These are phyloP conservation scores for Plebejus melissa DNA, from an alignment of 2,888 invertebrate species.

Conservation along the genomic window DNA sequence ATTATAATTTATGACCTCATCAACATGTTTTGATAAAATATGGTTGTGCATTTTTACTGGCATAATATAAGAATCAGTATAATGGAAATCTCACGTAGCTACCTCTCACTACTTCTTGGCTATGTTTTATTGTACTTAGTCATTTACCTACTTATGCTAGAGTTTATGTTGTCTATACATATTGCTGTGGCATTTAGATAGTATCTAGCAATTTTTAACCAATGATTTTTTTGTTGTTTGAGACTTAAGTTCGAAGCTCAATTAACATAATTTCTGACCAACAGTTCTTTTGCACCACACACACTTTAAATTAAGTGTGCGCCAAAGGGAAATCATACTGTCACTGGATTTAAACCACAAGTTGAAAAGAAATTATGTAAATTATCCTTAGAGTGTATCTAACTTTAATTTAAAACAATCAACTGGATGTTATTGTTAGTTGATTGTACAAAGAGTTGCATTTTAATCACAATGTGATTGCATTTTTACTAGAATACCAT, in stretches of 20 bases:
- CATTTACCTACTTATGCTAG: not conserved
- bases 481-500: not conserved
- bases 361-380: not conserved
- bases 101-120: conserved; percentile 20
- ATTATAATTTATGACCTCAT: not conserved
- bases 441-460: conserved; percentile 1
- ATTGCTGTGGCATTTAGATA: not conserved
- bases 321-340: not conserved
- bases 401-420: not conserved
- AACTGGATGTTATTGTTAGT: not conserved
- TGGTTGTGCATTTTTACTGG: conserved; percentile 3
- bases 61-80: not conserved
- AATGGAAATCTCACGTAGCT: conserved; percentile 12
- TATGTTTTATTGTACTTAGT: conserved; percentile 20
- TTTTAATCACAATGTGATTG: conserved; percentile 18
- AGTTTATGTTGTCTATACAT: not conserved
- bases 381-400: not conserved
- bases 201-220: not conserved
- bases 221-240: not conserved
- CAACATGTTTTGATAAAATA: not conserved
- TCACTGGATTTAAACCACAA: not conserved
- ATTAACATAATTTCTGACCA: not conserved
- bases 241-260: not conserved
- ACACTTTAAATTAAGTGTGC: not conserved
- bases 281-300: not conserved